Evolutionary conservation across 2,797 vertebrate genomes (phyloP), one percentile per base, ranked within the genome.

Genomic region (Stomatorhinus walkeri): DNA sequence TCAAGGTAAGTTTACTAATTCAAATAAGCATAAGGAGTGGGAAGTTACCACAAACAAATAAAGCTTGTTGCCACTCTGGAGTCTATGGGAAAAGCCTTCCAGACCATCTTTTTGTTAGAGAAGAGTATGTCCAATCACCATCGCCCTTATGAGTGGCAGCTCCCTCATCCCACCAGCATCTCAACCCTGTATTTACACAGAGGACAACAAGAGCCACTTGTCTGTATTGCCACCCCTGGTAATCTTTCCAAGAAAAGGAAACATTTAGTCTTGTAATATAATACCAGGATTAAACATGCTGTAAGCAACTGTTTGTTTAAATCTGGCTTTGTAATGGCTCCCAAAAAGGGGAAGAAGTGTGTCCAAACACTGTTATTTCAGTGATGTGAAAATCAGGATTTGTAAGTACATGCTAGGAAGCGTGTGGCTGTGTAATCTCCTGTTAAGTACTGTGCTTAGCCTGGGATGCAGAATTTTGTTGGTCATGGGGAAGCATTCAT

Each of bases 251-350:
- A 51, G 87, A 68, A 79, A 88, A 79, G 87, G 87, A 88, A 88
- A 88, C 87, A 52, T 88, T 88, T 54, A 52, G 48, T 88, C 68
- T 88, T 51, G 87, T 88, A 88, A 88, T 59, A 88, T 61, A 88
- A 88, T 76, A 88, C 87, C 86, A n/a, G 92, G 92, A 92, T 92
- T 92, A 92, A 90, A 90, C 85, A 89, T 90, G 90, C 91, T 90
- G 91, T 90, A 91, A 91, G 91, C 90, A 32, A 79, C 87, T 92
- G 91, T 91, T 92, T 91, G 90, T 92, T 92, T 92, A 90, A 87
- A 89, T 32, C 90, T 64, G 91, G 89, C 91, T 92, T 93, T 92
- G 91, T 91, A 90, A 89, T 90, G 85, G 84, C 89, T 92, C 90
- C 89, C 72, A 49, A 81, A 89, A 88, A 91, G 84, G 90, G 90